These are phyloP conservation scores for Pheucticus melanocephalus DNA, from an alignment of 2,113 vertebrate species.

Conservation along the genomic window DNA sequence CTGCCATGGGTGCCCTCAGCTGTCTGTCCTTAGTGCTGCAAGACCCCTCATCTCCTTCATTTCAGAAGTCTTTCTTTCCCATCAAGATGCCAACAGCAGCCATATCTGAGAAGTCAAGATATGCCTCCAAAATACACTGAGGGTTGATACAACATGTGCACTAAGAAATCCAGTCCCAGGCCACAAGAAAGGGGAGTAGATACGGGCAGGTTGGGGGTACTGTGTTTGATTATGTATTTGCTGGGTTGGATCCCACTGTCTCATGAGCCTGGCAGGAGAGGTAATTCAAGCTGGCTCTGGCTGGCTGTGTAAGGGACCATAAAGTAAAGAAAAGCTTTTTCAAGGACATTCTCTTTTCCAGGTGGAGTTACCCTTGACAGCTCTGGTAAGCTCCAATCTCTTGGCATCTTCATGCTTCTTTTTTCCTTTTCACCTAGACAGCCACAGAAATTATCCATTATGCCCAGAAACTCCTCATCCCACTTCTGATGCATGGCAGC, in stretches of 20 bases:
- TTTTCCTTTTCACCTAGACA: not conserved
- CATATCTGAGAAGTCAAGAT: not conserved
- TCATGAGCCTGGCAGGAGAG: not conserved
- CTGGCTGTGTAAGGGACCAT: not conserved
- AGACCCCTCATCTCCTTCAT: not conserved
- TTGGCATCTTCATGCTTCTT: not conserved
- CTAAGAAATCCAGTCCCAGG: not conserved
- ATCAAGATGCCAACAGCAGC: not conserved
- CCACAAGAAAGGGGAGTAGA: not conserved
- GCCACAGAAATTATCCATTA: not conserved
- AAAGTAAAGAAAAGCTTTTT: not conserved
- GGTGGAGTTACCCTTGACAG: not conserved
- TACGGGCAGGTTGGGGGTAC: accelerated
- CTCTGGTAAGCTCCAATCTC: conserved; percentile 7
- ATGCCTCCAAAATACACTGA: not conserved
- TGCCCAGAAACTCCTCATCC: not conserved
- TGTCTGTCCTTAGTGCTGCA: not conserved
- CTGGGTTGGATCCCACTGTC: not conserved
- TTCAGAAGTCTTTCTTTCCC: not conserved
- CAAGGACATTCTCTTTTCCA: conserved; percentile 40
- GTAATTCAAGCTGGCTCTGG: not conserved
- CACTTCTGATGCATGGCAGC: not conserved
- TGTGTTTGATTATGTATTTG: not conserved
- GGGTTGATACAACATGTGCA: not conserved
- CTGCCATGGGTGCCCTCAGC: not conserved